phyloP scores from a whole-genome alignment of 2,797 vertebrate genomes.

The Crocidura indochinensis region DNA sequence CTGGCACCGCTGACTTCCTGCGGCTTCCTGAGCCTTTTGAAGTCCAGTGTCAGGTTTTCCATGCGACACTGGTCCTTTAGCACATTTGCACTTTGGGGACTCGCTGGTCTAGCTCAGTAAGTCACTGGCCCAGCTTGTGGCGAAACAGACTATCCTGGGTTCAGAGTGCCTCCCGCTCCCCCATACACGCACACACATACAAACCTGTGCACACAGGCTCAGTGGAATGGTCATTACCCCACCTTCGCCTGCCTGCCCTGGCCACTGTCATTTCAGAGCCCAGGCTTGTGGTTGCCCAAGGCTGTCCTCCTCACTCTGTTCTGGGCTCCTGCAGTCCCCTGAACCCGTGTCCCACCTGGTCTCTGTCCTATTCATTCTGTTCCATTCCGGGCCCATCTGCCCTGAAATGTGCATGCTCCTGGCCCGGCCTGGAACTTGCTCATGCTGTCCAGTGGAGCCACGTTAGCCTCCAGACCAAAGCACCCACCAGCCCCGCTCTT shows the following conservation, averaged over 20 bases:
- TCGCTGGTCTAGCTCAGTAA: neutral
- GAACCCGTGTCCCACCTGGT: neutral
- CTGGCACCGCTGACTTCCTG: neutral
- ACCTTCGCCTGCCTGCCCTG: neutral
- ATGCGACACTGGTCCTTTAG: neutral
- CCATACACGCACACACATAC: neutral
- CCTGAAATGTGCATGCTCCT: too few species aligned
- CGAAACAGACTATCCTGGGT: neutral
- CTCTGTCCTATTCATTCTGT: too few species aligned
- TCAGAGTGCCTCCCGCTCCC: neutral
- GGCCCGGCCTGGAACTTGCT: too few species aligned
- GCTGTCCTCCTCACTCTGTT: neutral
- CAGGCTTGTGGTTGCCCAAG: neutral
- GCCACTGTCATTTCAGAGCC: neutral
- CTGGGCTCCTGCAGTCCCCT: neutral
- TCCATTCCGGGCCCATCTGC: too few species aligned
- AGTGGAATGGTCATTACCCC: too few species aligned
- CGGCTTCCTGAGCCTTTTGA: slow-evolving; percentile 28
- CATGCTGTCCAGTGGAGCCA: too few species aligned
- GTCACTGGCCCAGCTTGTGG: neutral
- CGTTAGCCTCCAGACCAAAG: slow-evolving; percentile 42
- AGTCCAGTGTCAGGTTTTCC: neutral
- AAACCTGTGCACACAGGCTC: too few species aligned
- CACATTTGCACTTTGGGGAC: slow-evolving; percentile 32
- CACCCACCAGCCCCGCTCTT: neutral